phyloP scores from a whole-genome alignment of 2,888 invertebrate species.

The Protula sp. region DNA sequence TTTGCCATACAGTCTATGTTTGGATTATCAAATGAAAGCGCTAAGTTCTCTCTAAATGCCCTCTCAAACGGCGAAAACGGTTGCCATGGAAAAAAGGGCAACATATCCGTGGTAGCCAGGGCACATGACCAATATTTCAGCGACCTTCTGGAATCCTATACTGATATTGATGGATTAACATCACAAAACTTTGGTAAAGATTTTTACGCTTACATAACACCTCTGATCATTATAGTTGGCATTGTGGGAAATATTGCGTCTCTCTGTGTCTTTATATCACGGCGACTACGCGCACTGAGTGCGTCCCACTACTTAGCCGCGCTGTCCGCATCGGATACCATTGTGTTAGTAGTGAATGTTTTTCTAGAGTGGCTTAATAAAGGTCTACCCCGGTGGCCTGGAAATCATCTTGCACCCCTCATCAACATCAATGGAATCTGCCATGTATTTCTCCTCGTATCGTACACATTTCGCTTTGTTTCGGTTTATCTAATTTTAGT shows the following conservation, averaged over 20 bases:
- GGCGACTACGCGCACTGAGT: conserved; percentile 63
- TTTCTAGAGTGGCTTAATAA: conserved; percentile 44
- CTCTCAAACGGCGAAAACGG: too few species aligned
- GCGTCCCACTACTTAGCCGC: conserved; percentile 76
- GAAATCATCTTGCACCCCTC: conserved; percentile 21
- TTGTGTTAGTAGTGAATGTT: conserved; percentile 61
- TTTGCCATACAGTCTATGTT: too few species aligned
- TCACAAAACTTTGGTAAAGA: too few species aligned
- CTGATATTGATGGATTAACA: too few species aligned
- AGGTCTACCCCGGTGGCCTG: conserved; percentile 29
- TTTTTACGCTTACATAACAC: neutral
- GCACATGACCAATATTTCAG: too few species aligned
- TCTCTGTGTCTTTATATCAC: conserved; percentile 65
- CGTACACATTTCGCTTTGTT: conserved; percentile 51
- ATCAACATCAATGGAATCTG: conserved; percentile 60
- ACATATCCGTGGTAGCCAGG: too few species aligned
- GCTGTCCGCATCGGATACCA: conserved; percentile 71
- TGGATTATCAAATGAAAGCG: too few species aligned
- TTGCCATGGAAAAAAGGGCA: too few species aligned
- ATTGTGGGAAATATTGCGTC: conserved; percentile 7
- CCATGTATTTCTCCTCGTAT: conserved; percentile 67
- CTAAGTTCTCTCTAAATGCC: too few species aligned
- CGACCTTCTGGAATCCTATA: too few species aligned
- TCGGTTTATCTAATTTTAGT: conserved; percentile 46
- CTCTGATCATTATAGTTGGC: neutral